phyloP scores from a whole-genome alignment of 1,140 invertebrate genomes.

The Eulimnadia texana region DNA sequence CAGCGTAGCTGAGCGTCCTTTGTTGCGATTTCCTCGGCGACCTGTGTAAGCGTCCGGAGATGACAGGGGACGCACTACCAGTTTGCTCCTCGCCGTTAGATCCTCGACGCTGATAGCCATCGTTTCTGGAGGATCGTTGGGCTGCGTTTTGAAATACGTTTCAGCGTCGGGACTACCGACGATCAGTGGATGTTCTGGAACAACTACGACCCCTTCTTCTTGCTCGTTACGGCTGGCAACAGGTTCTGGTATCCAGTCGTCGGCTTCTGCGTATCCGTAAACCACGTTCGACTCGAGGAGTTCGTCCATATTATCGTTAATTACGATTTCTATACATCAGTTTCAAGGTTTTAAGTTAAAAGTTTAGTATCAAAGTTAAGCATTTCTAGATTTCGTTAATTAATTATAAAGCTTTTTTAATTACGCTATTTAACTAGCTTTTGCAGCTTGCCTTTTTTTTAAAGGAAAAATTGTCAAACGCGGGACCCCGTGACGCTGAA shows the following conservation, averaged over 20 bases:
- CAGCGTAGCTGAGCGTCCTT: neutral
- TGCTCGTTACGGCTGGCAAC: neutral
- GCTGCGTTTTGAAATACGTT: constrained; percentile 1
- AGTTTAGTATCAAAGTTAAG: too few relatives aligned
- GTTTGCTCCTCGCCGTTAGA: constrained; percentile 6
- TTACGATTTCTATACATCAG: neutral
- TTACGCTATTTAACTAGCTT: too few relatives aligned
- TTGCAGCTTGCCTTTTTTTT: too few relatives aligned
- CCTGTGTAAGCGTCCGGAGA: constrained; percentile 9
- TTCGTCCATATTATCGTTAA: constrained; percentile 1
- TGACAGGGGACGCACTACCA: constrained; percentile 13
- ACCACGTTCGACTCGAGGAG: neutral
- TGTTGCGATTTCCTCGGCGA: constrained; percentile 2
- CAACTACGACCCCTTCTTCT: too few relatives aligned
- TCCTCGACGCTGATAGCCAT: constrained; percentile 9
- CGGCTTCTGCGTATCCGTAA: neutral
- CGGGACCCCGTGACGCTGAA: too few relatives aligned
- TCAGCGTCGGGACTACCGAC: constrained; percentile 6
- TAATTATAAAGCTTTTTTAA: too few relatives aligned
- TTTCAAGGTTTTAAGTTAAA: too few relatives aligned
- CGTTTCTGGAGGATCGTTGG: neutral
- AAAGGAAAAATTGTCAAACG: too few relatives aligned
- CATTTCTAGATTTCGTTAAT: too few relatives aligned
- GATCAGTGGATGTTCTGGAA: too few relatives aligned
- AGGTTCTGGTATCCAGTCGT: neutral